Base-by-base conservation (phyloP, 2,113 vertebrate genomes). In the Crotalus helleri region DNA sequence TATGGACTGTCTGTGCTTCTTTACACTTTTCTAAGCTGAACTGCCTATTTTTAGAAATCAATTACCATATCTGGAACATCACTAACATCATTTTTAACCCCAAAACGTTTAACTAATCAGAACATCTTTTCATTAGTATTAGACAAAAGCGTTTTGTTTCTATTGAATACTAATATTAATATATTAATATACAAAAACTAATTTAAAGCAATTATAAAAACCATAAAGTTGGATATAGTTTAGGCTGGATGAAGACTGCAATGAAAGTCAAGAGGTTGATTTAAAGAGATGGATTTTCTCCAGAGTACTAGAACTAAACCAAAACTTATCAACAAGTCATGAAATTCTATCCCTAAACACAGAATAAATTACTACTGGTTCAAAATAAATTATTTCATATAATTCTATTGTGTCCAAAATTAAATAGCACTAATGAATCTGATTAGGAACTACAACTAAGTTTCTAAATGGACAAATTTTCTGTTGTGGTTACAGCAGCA, bases 21-120 rank as follows among this genome's bases (percentile, higher is more conserved):
- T 81, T 58, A 6, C 94, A 94, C 59, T 94, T 96, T 95, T 93
- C 92, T 33, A 94, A 59, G 53, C 87, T 19, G 55, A 94, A 93
- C 95, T 93, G 94, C 93, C 88, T 96, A 21, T 94, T 96, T 95
- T 95, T 95, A 93, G 95, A 94, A 94, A 94, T 90, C 90, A 90
- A 90, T 96, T 96, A 92, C 93, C 95, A 88, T 93, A 85, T 85
- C 64, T 39, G 23, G n/a, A 93, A 59, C 3, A 33, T 5, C 49
- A 44, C 85, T 92, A 64, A 23, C 29, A 90, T 53, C 9, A 54
- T n/a, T 59, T 90, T 90, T 33, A 53, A 86, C 21, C 11, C 85
- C 46, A 51, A 93, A 53, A 86, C 7, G 8, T 13, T 39, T 49
- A 6, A 49, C 90, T 94, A 94, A 89, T 81, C 51, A 57, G 39